Evolutionary conservation across 2,888 invertebrate genomes (phyloP), one percentile per base, ranked within the genome.

Genomic region (Acrocyrtus sp.): DNA sequence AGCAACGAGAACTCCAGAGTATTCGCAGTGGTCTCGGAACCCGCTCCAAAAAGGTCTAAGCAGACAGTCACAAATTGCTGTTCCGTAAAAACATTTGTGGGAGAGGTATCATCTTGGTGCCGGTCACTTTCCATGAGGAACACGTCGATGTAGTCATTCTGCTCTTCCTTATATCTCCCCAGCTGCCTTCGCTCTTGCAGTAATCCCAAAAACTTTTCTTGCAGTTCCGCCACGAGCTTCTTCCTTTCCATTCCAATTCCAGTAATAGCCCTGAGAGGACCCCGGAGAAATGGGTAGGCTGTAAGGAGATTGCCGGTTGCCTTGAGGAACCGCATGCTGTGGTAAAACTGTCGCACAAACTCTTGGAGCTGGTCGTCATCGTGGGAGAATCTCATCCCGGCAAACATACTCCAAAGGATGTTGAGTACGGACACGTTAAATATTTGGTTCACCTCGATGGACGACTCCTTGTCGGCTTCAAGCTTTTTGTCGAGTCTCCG

Each of bases 1-100:
- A 83, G 58, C 26, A 83, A 60, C 2, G 79, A 77, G 58, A 80
- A 82, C 29, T 80, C 77, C 8, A 81, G 54, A 1, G 77, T 61
- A 45, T 80, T 79, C 2, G 77, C 69, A 3, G 81, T 81, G 12
- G 81, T 82, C 61, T 82, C 82, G 3, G 75, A 68, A 3, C 70
- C 79, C 22, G 77, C 79, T 4, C 68, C 69, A 45, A 79, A 79
- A n/a, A 79, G 41, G 47, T 79, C 79, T 29, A 76, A 17, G 2
- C 57, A 57, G 24, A 76, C 66, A 0, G 74, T 70, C 2, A 77
- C 54, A 68, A 79, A 75, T 34, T 79, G 77, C 41, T 78, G 62
- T 17, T 78, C 79, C 15, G 77, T 72, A 41, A 43, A 77, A 34
- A 66, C 65, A 41, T 72, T 67, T 0, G n/a, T 43, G 1, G 72